These are phyloP conservation scores for Phyto melanocephala DNA, from an alignment of 2,888 invertebrate genomes.

Conservation along the genomic window DNA sequence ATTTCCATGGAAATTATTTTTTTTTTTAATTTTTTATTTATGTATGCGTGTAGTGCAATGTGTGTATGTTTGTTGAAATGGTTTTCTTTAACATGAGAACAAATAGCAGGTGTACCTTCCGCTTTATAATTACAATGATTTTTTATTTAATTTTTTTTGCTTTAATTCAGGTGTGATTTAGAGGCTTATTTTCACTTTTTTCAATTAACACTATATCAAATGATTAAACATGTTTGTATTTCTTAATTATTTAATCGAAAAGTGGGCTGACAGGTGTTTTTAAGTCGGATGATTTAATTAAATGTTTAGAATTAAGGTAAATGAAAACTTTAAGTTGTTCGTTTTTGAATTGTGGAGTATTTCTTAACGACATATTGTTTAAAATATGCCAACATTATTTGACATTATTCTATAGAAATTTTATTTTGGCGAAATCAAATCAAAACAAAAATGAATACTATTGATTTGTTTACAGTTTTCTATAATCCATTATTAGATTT, in stretches of 20 bases:
- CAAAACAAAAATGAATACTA: too few relatives aligned
- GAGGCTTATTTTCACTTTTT: neutral
- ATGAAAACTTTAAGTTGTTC: too few relatives aligned
- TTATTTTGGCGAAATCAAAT: too few relatives aligned
- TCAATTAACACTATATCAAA: constrained; percentile 15
- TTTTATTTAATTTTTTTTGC: neutral
- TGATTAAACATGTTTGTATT: constrained; percentile 11
- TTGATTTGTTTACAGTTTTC: too few relatives aligned
- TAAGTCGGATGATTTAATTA: too few relatives aligned
- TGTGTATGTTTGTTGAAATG: neutral
- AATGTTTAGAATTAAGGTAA: too few relatives aligned
- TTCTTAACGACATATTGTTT: too few relatives aligned
- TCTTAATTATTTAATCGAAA: neutral
- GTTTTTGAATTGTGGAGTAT: too few relatives aligned
- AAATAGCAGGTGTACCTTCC: neutral
- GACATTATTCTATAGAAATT: too few relatives aligned
- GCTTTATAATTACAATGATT: neutral
- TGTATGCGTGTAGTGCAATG: neutral
- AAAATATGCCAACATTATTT: too few relatives aligned
- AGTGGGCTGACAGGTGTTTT: too few relatives aligned
- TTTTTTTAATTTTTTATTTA: neutral
- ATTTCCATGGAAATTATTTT: neutral
- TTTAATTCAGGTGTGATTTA: constrained; percentile 14
- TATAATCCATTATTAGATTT: too few relatives aligned
- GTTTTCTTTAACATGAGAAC: neutral